Evolutionary conservation across 2,888 invertebrate genomes (phyloP), one percentile per base, ranked within the genome.

Genomic region (Acanthoscelides obtectus): DNA sequence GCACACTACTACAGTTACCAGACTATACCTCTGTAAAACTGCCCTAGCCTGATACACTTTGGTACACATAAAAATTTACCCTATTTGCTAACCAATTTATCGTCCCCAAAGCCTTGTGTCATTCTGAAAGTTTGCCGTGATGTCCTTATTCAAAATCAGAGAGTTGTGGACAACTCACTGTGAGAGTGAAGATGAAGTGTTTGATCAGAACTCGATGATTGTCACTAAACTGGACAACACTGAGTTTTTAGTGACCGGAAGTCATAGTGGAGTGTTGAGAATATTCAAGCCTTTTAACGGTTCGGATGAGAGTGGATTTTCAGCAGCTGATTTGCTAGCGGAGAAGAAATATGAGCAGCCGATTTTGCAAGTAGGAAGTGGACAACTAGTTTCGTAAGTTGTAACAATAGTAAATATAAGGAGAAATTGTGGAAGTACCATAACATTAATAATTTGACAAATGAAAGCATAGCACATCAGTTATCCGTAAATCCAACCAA

Each of bases 131-230:
- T 12, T 45, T 45, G 45, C 45, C 17, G 45, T 72, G 75, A 98
- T 98, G 98, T 98, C 98, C 1, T 87, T 98, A 79, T 98, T 98
- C 83, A 96, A 95, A 88, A 90, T 93, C 12, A 91, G 94, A 81
- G 93, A 93, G 80, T 95, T 95, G 91, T 98, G 98, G 97, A 89
- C 91, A 20, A 91, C 92, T 19, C 88, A 89, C 69, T 93, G 92
- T 80, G 91, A 90, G 20, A 86, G 87, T 68, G 87, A 88, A 66
- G 45, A 45, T 45, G 92, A 91, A 82, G 86, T 86, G 76, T 85
- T 86, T 75, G 88, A 88, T 80, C 85, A 86, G 75, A 86, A 86
- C 78, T 88, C 86, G 22, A 79, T 89, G 75, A 76, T 87, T 72
- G 85, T 87, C 64, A 84, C 86, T 0, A 86, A 85, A 65, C 83